Evolutionary conservation across 2,113 vertebrate genomes (phyloP), one percentile per base, ranked within the genome.

Genomic region (Myodes glareolus): DNA sequence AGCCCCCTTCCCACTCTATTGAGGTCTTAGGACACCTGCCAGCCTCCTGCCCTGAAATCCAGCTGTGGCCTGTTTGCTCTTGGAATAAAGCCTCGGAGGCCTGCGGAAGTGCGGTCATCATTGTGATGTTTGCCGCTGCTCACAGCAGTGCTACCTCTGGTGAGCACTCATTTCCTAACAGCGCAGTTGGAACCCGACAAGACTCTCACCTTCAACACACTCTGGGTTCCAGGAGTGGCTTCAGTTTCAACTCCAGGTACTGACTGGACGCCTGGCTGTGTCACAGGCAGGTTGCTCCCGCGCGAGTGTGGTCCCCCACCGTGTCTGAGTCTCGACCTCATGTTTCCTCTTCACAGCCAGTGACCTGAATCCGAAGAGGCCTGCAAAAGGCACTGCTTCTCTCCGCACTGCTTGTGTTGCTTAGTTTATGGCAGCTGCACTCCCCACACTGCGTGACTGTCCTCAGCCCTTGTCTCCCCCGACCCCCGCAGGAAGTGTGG

Each of bases 111-210:
- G 27, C 61, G 2, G 1, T 5, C 11, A 52, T 47, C 82, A n/a
- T 33, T 23, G 1, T 8, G 12, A 39, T 0, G 12, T 1, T 31
- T 12, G 4, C 8, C 21, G 0, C 4, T 17, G 50, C 72, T 21
- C 92, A 55, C 19, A 55, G 31, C 3, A 1, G 52, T 29, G 8
- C 50, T 3, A 1, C 42, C 17, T 73, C 52, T 5, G 7, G 29
- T 23, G 45, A 33, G 16, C 0, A 2, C 13, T 47, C 9, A 23
- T 19, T 47, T 75, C 33, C 23, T 63, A 36, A 67, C 45, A 67
- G 23, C 5, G 52, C 42, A 78, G 31, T 4, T 36, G 23, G 82
- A 78, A 78, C 33, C 11, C 16, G 3, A 12, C 21, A 6, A 75
- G 36, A 12, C 12, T n/a, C 31, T 58, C 12, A 73, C 8, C 7